Conservation (phyloP, 1,140 invertebrate species). For the Sitobion miscanthi region DNA sequence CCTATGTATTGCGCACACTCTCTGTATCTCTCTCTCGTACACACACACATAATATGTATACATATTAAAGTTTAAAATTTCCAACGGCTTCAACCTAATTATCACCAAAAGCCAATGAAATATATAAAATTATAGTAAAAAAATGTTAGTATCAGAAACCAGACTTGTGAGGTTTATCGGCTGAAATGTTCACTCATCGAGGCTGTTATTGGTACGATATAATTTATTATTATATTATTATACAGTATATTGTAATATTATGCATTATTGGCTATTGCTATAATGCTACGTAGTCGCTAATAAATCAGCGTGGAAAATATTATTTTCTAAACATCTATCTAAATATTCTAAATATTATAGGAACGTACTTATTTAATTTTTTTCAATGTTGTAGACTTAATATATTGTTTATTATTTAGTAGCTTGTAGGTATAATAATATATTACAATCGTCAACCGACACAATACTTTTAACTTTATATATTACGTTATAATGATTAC, state of each 20-base stretch:
- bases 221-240: too few species aligned
- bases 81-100: neutral
- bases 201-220: neutral
- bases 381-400: neutral
- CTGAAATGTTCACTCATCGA: neutral
- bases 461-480: neutral
- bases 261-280: neutral
- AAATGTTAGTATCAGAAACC: neutral
- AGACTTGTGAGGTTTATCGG: neutral
- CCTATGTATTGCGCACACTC: neutral
- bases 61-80: neutral
- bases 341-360: neutral
- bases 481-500: neutral
- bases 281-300: neutral
- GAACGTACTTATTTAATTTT: too few species aligned
- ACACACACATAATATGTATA: neutral
- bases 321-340: neutral
- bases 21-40: too few species aligned
- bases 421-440: too few species aligned
- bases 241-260: neutral
- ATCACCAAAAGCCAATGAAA: neutral
- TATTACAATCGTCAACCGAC: neutral
- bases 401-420: too few species aligned
- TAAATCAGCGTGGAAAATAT: neutral
- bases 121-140: neutral